Evolutionary conservation across 2,797 vertebrate species (phyloP).

Genomic region (Salmo trutta): DNA sequence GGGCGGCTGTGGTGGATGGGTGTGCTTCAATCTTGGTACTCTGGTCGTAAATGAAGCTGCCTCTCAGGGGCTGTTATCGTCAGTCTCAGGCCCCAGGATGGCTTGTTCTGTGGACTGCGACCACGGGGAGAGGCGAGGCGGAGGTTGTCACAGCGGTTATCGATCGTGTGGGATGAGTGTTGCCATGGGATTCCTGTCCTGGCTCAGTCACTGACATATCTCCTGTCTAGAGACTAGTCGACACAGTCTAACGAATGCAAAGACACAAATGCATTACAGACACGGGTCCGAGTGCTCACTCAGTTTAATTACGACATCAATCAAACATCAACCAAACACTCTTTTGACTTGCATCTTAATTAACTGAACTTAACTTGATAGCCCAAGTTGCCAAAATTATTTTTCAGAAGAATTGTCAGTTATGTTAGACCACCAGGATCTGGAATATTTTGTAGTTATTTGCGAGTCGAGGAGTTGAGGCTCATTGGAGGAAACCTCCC

Average conservation of each 20-base stretch:
- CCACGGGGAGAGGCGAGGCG: conserved; percentile 47
- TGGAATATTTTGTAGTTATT: background rate
- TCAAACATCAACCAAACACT: background rate
- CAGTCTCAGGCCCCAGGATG: conserved; percentile 67
- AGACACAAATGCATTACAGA: conserved; percentile 23
- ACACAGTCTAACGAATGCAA: conserved; percentile 43
- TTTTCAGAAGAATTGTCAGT: background rate
- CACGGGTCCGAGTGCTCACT: background rate
- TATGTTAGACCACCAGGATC: background rate
- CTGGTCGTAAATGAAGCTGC: conserved; percentile 69
- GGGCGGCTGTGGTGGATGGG: conserved; percentile 47
- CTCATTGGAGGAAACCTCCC: background rate
- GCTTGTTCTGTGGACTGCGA: conserved; percentile 72
- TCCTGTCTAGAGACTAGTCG: background rate
- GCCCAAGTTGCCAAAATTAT: background rate
- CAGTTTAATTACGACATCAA: background rate
- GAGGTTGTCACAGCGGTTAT: conserved; percentile 69
- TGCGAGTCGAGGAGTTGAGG: background rate
- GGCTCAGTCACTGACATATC: conserved; percentile 61
- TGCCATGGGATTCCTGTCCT: conserved; percentile 59
- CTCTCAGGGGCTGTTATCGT: conserved; percentile 64
- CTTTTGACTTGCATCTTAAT: background rate
- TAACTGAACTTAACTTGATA: background rate
- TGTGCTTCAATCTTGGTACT: conserved; percentile 62
- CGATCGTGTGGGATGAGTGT: conserved; percentile 70